Conservation (phyloP, 2,888 invertebrate species). For the Chouioia cunea region DNA sequence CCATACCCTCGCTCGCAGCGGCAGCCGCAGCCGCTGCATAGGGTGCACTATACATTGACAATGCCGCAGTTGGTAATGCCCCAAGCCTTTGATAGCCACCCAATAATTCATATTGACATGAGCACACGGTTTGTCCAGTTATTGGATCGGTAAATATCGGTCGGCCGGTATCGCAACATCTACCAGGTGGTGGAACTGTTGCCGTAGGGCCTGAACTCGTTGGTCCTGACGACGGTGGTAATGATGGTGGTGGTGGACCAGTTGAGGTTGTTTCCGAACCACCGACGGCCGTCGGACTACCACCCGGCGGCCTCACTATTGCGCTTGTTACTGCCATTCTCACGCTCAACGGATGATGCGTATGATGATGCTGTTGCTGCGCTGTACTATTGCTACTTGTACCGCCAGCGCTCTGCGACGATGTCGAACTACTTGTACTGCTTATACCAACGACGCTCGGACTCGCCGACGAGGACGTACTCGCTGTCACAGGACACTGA, state of each 20-base stretch:
- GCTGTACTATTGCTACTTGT: slow-evolving; percentile 45
- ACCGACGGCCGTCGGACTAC: slow-evolving; percentile 65
- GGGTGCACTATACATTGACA: slow-evolving; percentile 85
- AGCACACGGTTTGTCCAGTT: slow-evolving; percentile 89
- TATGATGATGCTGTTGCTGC: slow-evolving; percentile 11
- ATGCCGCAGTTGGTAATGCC: slow-evolving; percentile 76
- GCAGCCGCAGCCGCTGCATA: slow-evolving; percentile 76
- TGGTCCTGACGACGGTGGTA: background rate
- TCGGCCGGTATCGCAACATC: slow-evolving; percentile 93
- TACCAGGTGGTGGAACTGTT: slow-evolving; percentile 1
- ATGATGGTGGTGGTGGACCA: background rate
- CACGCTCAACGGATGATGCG: slow-evolving; percentile 68
- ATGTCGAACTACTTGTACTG: slow-evolving; percentile 48
- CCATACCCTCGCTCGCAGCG: slow-evolving; percentile 78
- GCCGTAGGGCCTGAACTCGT: slow-evolving; percentile 1
- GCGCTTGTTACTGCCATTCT: slow-evolving; percentile 71
- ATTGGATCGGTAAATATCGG: slow-evolving; percentile 91
- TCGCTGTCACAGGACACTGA: slow-evolving; percentile 67
- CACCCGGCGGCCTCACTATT: slow-evolving; percentile 71
- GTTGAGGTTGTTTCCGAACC: slow-evolving; percentile 65
- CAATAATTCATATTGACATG: slow-evolving; percentile 91
- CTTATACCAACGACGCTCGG: slow-evolving; percentile 57
- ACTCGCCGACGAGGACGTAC: slow-evolving; percentile 54
- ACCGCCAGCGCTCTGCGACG: slow-evolving; percentile 58
- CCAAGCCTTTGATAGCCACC: slow-evolving; percentile 83